Evolutionary conservation across 92 coral and sea anemone species (phyloP), one percentile per base, ranked within the genome.

Genomic region (Meandrina meandrites): DNA sequence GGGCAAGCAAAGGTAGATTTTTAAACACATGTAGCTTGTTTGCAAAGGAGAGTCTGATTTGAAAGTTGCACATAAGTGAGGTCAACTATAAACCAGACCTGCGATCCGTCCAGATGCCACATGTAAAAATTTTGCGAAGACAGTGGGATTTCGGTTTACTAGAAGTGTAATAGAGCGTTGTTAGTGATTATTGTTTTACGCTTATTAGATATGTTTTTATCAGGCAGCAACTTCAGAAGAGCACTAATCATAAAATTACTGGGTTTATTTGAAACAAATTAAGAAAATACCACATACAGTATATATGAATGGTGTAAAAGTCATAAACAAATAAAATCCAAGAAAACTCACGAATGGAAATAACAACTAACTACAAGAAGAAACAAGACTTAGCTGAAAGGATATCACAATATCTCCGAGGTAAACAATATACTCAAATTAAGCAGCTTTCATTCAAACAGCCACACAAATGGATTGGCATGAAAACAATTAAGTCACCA

Each of bases 41-140:
- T 83, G 87, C 87, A 73, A 83, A 83, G 87, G 87, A 83, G 79
- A 83, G 87, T 73, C 79, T 83, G 56, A 83, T 83, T 83, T 83
- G 87, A 83, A 83, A 83, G 87, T 85, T 37, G 88, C 81, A 77
- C 76, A 7, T 60, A 83, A 62, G 70, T 60, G 81, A 85, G 81
- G 30, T 81, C 85, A 81, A 83, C 68, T 31, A 35, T n/a, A 40
- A 76, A 85, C 81, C 88, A 85, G 88, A 85, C 88, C 88, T 85
- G 88, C 45, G 75, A 75, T 85, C 88, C 88, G 32, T 85, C 88
- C 88, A 75, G 88, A 85, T 28, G 88, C 88, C 88, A 85, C 88
- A 85, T 60, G 88, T 75, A 82, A 76, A 85, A 85, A 85, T 75
- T 85, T 85, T 85, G 88, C 88, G 82, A 37, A 85, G 88, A 76